phyloP scores from a whole-genome alignment of 2,888 invertebrate species.

The Lamproptera curius region DNA sequence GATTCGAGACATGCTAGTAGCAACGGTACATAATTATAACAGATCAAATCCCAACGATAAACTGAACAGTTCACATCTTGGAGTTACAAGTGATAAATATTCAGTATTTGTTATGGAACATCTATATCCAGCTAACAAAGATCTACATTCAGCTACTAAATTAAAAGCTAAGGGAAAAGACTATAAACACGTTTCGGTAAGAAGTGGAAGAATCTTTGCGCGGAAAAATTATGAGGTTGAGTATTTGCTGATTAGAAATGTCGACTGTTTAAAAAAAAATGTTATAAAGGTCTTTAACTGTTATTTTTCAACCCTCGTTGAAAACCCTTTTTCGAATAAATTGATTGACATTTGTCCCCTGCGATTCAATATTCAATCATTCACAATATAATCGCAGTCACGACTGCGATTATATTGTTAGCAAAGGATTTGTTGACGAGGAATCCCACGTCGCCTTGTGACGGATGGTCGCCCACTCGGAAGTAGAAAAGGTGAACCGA shows the following conservation, averaged over 20 bases:
- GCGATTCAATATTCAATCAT: too few relatives aligned
- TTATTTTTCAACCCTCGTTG: too few relatives aligned
- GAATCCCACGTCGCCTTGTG: too few relatives aligned
- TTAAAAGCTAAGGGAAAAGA: background rate
- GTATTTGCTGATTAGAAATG: background rate
- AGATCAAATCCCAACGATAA: constrained; percentile 2
- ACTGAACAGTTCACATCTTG: constrained; percentile 7
- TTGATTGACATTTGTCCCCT: too few relatives aligned
- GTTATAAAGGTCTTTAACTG: too few relatives aligned
- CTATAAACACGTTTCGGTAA: background rate
- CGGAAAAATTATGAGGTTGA: background rate
- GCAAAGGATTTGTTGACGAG: too few relatives aligned
- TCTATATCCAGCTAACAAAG: background rate
- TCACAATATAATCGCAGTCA: too few relatives aligned
- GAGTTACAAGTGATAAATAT: background rate
- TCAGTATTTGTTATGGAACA: background rate
- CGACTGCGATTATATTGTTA: too few relatives aligned
- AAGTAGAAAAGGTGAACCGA: too few relatives aligned
- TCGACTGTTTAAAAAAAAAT: background rate
- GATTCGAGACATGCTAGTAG: constrained; percentile 7
- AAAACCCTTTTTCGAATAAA: too few relatives aligned
- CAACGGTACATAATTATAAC: constrained; percentile 9
- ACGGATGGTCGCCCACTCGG: too few relatives aligned
- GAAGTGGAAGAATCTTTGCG: constrained; percentile 1
- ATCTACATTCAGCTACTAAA: background rate